A percentile compares a stretch with the other conserved stretches of the same genome.
phyloP scores from a whole-genome alignment of 2,888 invertebrate genomes.

The Electrophaes corylata region DNA sequence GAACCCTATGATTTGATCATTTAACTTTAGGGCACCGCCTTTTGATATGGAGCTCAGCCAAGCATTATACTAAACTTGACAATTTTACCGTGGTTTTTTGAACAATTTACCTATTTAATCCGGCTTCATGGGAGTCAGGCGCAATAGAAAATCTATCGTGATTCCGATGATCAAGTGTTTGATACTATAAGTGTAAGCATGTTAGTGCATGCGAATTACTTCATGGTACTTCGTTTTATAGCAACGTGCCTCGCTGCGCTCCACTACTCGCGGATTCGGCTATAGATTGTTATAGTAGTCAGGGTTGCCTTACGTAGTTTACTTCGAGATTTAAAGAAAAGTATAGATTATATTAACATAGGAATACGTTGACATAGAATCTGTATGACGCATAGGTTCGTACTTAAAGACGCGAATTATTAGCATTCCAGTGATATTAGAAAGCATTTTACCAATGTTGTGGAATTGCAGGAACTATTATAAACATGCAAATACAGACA shows the following conservation, averaged over 20 bases:
- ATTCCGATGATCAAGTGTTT: no score
- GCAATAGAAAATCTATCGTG: no score
- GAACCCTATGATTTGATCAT: background rate
- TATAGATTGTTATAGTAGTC: conserved; percentile 42
- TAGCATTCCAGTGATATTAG: conserved; percentile 41
- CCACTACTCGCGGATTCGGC: conserved; percentile 16
- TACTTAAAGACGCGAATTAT: conserved; percentile 15
- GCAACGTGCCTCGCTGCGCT: conserved; percentile 18
- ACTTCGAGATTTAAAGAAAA: conserved; percentile 40
- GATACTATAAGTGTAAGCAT: no score
- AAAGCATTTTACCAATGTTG: conserved; percentile 26
- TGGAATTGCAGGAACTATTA: conserved; percentile 8
- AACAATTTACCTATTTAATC: background rate
- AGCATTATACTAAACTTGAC: background rate
- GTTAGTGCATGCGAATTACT: no score
- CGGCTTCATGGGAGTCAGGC: no score
- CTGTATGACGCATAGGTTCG: conserved; percentile 5
- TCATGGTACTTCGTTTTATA: conserved; percentile 7
- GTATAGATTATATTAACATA: conserved; percentile 16
- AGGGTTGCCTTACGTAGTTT: conserved; percentile 52
- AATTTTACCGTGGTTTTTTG: background rate
- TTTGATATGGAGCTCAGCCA: conserved; percentile 6
- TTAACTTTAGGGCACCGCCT: background rate
- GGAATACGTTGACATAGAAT: conserved; percentile 12
- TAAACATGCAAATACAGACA: conserved; percentile 13